Base-by-base conservation (phyloP, 2,797 vertebrate genomes). In the Glossophaga mutica region DNA sequence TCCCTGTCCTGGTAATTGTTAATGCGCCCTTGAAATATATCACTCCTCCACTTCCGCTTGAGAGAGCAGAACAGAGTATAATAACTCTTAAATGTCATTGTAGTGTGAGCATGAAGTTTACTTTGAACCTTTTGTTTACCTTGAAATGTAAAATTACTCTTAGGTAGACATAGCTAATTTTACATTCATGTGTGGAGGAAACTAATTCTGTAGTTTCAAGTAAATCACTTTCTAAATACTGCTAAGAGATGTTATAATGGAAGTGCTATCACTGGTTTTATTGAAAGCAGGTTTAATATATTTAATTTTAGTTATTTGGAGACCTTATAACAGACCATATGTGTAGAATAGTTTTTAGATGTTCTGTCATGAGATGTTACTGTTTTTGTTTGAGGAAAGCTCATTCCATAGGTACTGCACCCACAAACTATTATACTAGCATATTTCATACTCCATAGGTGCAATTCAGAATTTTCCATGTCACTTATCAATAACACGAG, bases 111-210 rank as follows among this genome's bases (percentile, higher is more conserved):
- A 26, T 62, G 9, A 73, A 70, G 71, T 91, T 94, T 73, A 73
- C 84, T 94, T 83, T 86, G 70, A 96, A 57, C 26, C 37, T 82
- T 85, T 96, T 90, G 10, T 92, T 96, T 96, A 84, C 74, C 59
- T 89, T 85, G 76, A 65, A 77, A 87, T 87, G 19, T 78, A 42
- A 96, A 96, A 59, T 91, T 84, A 42, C 26, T 84, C 44, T 88
- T 82, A 87, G 65, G 74, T 55, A 39, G 34, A 37, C 29, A 52
- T 21, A 81, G 67, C 44, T 85, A 89, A 73, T 71, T 93, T 92
- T 78, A 42, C 11, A 87, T 78, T 94, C 68, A 37, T 78, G 95
- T 68, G 62, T 42, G n/a, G 57, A 89, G n/a, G 87, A 96, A 92
- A 57, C 15, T n/a, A 83, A 22, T 88, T 85, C 90, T 93, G 21